These are phyloP conservation scores for Sylvilagus floridanus DNA, from an alignment of 2,797 vertebrate genomes.

Conservation along the genomic window DNA sequence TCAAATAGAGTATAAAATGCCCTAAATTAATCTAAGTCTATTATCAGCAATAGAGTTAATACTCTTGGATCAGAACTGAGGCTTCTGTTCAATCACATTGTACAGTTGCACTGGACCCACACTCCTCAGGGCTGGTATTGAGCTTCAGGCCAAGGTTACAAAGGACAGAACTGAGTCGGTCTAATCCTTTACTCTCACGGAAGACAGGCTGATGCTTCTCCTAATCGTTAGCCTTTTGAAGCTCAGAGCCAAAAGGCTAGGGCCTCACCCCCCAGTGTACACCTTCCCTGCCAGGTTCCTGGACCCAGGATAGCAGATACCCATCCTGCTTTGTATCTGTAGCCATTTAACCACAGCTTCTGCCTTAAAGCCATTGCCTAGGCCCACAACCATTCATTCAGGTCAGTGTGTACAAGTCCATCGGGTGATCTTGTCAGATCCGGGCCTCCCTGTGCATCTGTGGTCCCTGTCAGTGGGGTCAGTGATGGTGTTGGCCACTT, in stretches of 20 bases:
- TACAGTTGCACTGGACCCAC: not conserved
- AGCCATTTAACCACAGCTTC: no score
- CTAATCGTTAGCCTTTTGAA: not conserved
- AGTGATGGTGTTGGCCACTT: not conserved
- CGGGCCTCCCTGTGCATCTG: no score
- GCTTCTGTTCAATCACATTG: not conserved
- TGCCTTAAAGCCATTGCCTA: not conserved
- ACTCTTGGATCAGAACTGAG: not conserved
- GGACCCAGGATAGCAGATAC: not conserved
- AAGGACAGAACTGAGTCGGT: not conserved
- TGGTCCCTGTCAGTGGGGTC: not conserved
- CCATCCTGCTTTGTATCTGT: not conserved
- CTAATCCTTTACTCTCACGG: not conserved
- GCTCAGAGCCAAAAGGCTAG: not conserved
- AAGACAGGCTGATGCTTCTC: not conserved
- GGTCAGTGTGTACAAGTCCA: accelerated
- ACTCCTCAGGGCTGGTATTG: not conserved
- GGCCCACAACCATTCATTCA: not conserved
- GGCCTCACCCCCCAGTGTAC: not conserved
- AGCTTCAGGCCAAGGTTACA: not conserved
- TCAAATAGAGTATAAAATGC: not conserved
- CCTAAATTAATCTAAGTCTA: not conserved
- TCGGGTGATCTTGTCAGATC: not conserved
- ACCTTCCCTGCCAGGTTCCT: accelerated
- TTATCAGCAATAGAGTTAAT: not conserved